phyloP scores from a whole-genome alignment of 2,113 vertebrate genomes.

The Lepisosteus osseus region DNA sequence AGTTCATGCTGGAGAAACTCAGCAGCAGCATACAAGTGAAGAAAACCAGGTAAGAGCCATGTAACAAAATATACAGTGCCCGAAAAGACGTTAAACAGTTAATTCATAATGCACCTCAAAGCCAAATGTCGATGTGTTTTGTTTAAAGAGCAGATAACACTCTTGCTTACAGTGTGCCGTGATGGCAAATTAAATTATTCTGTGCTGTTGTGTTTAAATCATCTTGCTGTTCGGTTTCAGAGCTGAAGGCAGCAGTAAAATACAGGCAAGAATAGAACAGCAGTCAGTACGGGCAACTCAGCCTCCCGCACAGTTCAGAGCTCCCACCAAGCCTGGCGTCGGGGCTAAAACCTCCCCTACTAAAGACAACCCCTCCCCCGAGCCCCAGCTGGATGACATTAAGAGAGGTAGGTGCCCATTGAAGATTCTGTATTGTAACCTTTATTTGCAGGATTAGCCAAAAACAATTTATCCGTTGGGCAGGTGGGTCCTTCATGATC shows the following conservation, averaged over 20 bases:
- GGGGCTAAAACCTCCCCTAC: slow-evolving; percentile 88
- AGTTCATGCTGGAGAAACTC: slow-evolving; percentile 93
- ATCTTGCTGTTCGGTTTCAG: slow-evolving; percentile 56
- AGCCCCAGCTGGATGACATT: slow-evolving; percentile 95
- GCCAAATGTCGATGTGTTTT: background rate
- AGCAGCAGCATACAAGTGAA: slow-evolving; percentile 98
- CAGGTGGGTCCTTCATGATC: too few relatives aligned
- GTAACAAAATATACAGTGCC: background rate
- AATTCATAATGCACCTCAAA: background rate
- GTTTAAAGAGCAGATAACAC: too few relatives aligned
- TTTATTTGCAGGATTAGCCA: too few relatives aligned
- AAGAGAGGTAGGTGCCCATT: slow-evolving; percentile 80
- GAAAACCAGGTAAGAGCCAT: slow-evolving; percentile 85
- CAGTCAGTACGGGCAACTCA: slow-evolving; percentile 81
- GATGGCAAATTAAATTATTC: background rate
- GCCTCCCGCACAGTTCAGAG: slow-evolving; percentile 81
- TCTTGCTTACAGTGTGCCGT: background rate
- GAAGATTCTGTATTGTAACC: too few relatives aligned
- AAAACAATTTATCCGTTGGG: too few relatives aligned
- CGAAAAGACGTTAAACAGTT: background rate
- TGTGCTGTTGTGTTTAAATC: background rate
- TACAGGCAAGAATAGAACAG: slow-evolving; percentile 92
- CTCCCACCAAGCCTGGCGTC: slow-evolving; percentile 80
- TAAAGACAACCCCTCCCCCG: slow-evolving; percentile 94
- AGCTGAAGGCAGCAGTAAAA: slow-evolving; percentile 97